Evolutionary conservation across 1,140 invertebrate species (phyloP).

Genomic region (Lepidotrigona ventralis): DNA sequence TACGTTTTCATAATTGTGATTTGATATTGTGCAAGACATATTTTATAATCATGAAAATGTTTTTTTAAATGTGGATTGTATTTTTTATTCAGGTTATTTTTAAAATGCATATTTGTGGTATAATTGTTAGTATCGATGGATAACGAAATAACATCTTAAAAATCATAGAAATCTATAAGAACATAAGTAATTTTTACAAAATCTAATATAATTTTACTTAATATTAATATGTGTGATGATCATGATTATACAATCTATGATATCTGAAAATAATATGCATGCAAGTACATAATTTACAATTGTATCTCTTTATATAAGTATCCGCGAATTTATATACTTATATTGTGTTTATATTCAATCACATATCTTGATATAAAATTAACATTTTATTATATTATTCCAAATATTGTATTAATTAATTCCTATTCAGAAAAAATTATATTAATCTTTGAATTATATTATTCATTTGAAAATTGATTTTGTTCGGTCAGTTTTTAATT

Average conservation of each 20-base stretch:
- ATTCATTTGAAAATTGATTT: too few relatives aligned
- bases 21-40: not conserved
- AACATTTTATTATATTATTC: not conserved
- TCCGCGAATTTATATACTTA: constrained; percentile 3
- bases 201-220: not conserved
- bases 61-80: not conserved
- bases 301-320: not conserved
- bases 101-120: not conserved
- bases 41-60: not conserved
- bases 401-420: not conserved
- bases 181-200: not conserved
- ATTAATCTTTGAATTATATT: not conserved
- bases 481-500: not conserved
- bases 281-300: not conserved
- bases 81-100: constrained; percentile 28
- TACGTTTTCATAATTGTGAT: not conserved
- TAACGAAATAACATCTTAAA: not conserved
- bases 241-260: not conserved
- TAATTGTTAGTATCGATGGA: not conserved
- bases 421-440: not conserved
- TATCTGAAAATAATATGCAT: not conserved
- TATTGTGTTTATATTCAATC: not conserved
- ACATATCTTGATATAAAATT: not conserved
- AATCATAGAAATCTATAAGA: not conserved
- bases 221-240: not conserved